Base-by-base conservation (phyloP, 2,888 invertebrate species). In the Dione vanillae region DNA sequence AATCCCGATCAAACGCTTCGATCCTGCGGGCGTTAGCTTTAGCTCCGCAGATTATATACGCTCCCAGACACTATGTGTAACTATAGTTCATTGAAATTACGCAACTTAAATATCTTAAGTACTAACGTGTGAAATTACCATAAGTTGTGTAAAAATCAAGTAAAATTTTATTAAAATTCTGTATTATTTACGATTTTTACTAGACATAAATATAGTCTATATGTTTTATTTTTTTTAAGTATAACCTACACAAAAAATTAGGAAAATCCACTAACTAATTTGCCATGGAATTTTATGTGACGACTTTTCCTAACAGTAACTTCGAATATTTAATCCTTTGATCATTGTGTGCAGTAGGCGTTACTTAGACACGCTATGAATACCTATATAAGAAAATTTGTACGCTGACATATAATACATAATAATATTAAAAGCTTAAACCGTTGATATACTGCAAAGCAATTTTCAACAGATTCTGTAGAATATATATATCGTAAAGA, bases 1-100 rank as follows among this genome's bases (percentile, higher is more conserved):
- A 74, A 77, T 74, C 74, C 75, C 70, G 70, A 65, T 74, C 70
- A 73, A 71, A 67, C 67, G 70, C 56, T 74, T 56, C 73, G 61
- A 51, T 72, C 65, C 56, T 52, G 43, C 16, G 45, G 64, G 67
- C 65, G 66, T 67, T 70, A 67, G 67, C 65, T 73, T 73, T 62
- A 54, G 70, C 70, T 67, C 70, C 71, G 56, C 52, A 72, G 75
- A 74, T 74, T 72, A 75, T 71, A 65, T 66, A 69, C 71, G 64
- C 67, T 64, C 35, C 51, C 67, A 67, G 67, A 62, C 72, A 72
- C 65, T 72, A 67, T 56, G 67, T 62, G 45, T 65, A 67, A 67
- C 72, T 59, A 67, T 65, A 65, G 67, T 70, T 49, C 67, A 67
- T 70, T 62, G 45, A 59, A 47, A 61, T 45, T 45, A 52, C 52